Evolutionary conservation across 2,888 invertebrate species (phyloP).

Genomic region (Sinotaia quadrata): DNA sequence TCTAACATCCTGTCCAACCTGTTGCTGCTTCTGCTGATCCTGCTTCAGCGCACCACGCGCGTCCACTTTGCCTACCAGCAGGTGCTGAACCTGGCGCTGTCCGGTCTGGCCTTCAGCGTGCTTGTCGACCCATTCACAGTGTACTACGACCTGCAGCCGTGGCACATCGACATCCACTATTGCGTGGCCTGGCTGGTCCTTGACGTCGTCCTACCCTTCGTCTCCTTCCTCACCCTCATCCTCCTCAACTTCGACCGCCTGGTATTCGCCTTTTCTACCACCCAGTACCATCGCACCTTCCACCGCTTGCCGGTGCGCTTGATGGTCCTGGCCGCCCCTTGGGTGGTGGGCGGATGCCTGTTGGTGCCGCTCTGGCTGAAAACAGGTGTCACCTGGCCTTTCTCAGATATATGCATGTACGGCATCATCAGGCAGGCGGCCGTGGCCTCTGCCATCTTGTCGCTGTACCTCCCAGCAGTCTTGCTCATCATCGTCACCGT

Average conservation of each 20-base stretch:
- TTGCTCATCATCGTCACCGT: conserved; percentile 36
- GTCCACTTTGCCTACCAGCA: conserved; percentile 30
- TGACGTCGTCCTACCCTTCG: conserved; percentile 38
- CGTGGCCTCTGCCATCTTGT: conserved; percentile 33
- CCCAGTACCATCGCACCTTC: conserved; percentile 29
- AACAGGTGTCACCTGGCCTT: conserved; percentile 31
- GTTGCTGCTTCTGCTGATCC: conserved; percentile 17
- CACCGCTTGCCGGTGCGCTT: conserved; percentile 3
- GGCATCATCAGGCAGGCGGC: conserved; percentile 37
- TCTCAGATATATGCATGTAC: conserved; percentile 37
- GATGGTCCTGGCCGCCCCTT: conserved; percentile 32
- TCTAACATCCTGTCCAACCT: conserved; percentile 28
- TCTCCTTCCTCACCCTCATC: conserved; percentile 37
- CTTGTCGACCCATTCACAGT: conserved; percentile 41
- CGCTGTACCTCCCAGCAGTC: conserved; percentile 39
- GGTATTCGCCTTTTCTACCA: conserved; percentile 35
- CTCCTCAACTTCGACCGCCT: conserved; percentile 39
- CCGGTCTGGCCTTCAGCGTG: conserved; percentile 32
- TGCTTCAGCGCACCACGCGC: conserved; percentile 7
- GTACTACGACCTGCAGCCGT: conserved; percentile 40
- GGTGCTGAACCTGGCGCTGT: conserved; percentile 30
- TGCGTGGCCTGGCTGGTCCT: conserved; percentile 43
- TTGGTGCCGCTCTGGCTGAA: conserved; percentile 40
- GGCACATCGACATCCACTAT: conserved; percentile 35
- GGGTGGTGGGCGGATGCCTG: conserved; percentile 33